Conservation (phyloP, 2,888 invertebrate species). For the Brachylomia viminalis region DNA sequence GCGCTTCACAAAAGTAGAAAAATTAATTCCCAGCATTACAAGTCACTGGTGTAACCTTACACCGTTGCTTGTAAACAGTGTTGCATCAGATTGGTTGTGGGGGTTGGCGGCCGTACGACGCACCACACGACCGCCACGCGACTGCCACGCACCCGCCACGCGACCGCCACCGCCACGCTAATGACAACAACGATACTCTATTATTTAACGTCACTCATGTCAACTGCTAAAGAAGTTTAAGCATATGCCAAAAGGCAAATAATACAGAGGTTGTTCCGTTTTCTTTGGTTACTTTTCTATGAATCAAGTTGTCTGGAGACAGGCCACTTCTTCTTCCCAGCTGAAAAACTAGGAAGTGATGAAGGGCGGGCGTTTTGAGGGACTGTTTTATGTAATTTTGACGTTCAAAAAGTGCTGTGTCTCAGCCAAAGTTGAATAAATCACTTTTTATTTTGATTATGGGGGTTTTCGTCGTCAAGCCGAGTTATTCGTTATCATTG, state of each 20-base stretch:
- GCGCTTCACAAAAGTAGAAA: constrained; percentile 8
- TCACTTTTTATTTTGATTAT: background rate
- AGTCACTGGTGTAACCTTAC: constrained; percentile 62
- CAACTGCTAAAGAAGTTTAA: constrained; percentile 39
- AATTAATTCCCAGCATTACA: constrained; percentile 54
- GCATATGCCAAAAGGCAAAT: constrained; percentile 42
- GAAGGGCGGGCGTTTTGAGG: background rate
- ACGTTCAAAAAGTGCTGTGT: background rate
- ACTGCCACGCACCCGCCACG: constrained; percentile 68
- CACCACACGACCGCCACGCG: constrained; percentile 63
- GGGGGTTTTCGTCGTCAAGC: background rate
- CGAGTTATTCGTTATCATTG: background rate
- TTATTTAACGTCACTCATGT: constrained; percentile 62
- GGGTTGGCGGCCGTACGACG: constrained; percentile 55
- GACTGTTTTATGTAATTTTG: background rate
- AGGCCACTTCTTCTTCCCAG: background rate
- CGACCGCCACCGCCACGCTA: constrained; percentile 58
- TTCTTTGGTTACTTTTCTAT: background rate
- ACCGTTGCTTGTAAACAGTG: constrained; percentile 60
- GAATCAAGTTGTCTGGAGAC: background rate
- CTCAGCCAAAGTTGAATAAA: background rate
- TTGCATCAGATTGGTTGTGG: constrained; percentile 65
- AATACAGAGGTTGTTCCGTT: background rate
- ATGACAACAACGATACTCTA: constrained; percentile 70
- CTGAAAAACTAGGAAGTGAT: background rate